Evolutionary conservation across 1,140 invertebrate genomes (phyloP), one percentile per base, ranked within the genome.

Genomic region (Diachasma alloeum): DNA sequence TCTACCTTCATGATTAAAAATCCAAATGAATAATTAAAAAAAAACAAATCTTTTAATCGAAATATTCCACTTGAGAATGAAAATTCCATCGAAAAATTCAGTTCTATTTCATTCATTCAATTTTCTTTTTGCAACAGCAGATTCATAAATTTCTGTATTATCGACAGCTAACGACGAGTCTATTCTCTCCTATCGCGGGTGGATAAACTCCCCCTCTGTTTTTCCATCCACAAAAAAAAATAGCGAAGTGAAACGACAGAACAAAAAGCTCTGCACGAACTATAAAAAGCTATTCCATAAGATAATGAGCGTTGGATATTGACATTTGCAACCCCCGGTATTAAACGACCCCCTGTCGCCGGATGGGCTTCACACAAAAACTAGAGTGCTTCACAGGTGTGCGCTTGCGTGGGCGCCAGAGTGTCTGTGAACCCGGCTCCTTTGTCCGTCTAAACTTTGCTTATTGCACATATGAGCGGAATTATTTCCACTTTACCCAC

Each of bases 371-470:
- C 19, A 53, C 31, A 71, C 44, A 75, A 46, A 66, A 69, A 56
- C 22, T 59, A 36, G 56, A 75, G 67, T 67, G 74, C 42, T 39
- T 31, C 56, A 56, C 53, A 22, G 9, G 11, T 70, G 78, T 78
- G 81, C 80, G 80, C 75, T 84, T 79, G 83, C 84, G 84, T 87
- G 83, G 84, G 83, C 84, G 85, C 83, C 85, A 75, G 67, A 72
- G 68, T 82, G 84, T 87, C 85, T 85, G 79, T 81, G 39, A 53
- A 59, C 69, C 36, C 56, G 69, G 24, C 66, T 75, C 15, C 15
- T 68, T 36, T 73, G 26, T 63, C 22, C 37, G 4, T 22, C 48
- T 36, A 19, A 37, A 19, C 59, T 44, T 31, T 31, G 2, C 31
- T 31, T 6, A 31, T 3, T 31, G 17, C 37, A 63, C 24, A 63